phyloP scores from a whole-genome alignment of 2,888 invertebrate genomes.

The Dermolepida albohirtum region DNA sequence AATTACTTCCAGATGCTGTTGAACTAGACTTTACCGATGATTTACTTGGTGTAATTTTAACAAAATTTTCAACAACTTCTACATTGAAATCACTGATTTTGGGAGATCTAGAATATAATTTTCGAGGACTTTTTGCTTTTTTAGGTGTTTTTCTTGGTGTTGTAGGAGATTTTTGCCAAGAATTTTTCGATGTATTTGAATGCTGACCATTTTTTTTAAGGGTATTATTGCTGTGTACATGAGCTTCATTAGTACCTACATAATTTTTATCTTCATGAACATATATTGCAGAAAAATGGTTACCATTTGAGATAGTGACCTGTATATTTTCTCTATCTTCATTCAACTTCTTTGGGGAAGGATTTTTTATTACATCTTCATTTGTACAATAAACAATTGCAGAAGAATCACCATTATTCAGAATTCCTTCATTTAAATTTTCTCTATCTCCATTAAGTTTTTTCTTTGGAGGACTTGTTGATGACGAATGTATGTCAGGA shows the following conservation, averaged over 20 bases:
- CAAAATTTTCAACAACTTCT: conserved; percentile 58
- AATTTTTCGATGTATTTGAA: conserved; percentile 41
- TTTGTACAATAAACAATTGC: too few relatives aligned
- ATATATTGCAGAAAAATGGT: too few relatives aligned
- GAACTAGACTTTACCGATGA: conserved; percentile 45
- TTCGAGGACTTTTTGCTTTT: conserved; percentile 48
- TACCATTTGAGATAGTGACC: too few relatives aligned
- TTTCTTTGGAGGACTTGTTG: conserved; percentile 4
- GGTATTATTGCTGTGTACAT: neutral
- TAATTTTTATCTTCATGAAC: too few relatives aligned
- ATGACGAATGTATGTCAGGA: neutral
- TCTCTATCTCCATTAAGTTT: conserved; percentile 7
- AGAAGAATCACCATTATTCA: conserved; percentile 2
- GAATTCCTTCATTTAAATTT: conserved; percentile 6
- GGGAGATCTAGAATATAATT: conserved; percentile 57
- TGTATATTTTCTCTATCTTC: too few relatives aligned
- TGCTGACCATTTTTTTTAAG: neutral
- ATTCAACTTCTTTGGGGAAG: too few relatives aligned
- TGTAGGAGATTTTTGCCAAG: conserved; percentile 23
- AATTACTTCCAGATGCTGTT: conserved; percentile 44
- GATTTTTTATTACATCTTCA: too few relatives aligned
- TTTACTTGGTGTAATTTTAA: conserved; percentile 60
- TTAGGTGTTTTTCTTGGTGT: conserved; percentile 46
- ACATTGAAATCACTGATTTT: conserved; percentile 59
- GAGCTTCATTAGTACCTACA: too few relatives aligned